Evolutionary conservation across 2,113 vertebrate species (phyloP).

Genomic region (Cavia aperea): DNA sequence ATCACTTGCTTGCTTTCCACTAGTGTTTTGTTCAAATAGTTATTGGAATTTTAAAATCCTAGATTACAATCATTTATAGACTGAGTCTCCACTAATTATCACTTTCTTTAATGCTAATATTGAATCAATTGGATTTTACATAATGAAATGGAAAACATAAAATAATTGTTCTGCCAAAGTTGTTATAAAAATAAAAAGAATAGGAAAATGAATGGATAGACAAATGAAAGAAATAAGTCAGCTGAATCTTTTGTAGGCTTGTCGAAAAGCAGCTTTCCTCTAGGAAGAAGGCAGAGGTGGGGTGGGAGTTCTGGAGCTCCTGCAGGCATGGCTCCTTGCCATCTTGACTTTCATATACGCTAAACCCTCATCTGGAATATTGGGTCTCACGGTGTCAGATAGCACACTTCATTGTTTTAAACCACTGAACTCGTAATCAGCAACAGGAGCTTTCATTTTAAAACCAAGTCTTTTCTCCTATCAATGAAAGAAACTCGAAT

Average conservation of each 20-base stretch:
- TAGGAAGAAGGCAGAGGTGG: not conserved
- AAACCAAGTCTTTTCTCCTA: slow-evolving; percentile 5
- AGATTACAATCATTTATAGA: not conserved
- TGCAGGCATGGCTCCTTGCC: not conserved
- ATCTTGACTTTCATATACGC: not conserved
- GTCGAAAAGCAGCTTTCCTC: not conserved
- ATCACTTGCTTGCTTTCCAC: not conserved
- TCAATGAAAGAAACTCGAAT: not conserved
- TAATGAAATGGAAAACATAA: not conserved
- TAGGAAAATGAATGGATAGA: not conserved
- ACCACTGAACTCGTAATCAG: not conserved
- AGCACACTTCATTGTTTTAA: slow-evolving; percentile 25
- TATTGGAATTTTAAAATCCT: not conserved
- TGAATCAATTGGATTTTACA: not conserved
- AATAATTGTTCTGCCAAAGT: not conserved
- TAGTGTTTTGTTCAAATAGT: not conserved
- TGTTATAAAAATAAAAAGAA: not conserved
- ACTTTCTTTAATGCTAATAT: not conserved
- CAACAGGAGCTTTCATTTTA: slow-evolving; percentile 9
- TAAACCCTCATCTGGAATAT: not conserved
- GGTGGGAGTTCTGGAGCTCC: rapidly evolving
- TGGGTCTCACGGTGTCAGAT: not conserved
- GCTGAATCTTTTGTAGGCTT: not conserved
- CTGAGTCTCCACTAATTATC: not conserved
- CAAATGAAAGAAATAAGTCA: not conserved